Percentiles rank a stretch among this genome's conserved stretches.
Conservation (phyloP, 2,113 vertebrate genomes). For the Gymnarchus niloticus region DNA sequence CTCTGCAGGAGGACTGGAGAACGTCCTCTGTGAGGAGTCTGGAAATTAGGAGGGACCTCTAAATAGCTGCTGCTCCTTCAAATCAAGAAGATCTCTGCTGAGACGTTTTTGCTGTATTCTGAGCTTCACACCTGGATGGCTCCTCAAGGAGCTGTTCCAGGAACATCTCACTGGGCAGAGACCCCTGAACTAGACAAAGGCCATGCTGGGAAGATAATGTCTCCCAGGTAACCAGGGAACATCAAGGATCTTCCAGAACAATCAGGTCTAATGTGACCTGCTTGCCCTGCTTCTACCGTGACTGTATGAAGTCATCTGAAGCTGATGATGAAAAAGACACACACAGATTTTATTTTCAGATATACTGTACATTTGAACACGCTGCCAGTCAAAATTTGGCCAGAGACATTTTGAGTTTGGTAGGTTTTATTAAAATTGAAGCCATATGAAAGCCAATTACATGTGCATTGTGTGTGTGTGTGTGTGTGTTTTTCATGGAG, state of each 20-base stretch:
- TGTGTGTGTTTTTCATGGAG: too few relatives aligned
- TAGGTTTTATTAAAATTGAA: too few relatives aligned
- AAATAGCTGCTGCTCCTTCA: background rate
- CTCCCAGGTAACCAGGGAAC: background rate
- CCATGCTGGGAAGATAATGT: background rate
- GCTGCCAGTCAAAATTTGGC: too few relatives aligned
- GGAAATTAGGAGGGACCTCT: background rate
- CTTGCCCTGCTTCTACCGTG: background rate
- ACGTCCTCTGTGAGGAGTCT: background rate
- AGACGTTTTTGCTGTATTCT: background rate
- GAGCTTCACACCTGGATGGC: background rate
- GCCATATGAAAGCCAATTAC: too few relatives aligned
- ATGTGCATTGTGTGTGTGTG: too few relatives aligned
- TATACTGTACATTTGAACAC: too few relatives aligned
- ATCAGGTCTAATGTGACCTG: background rate
- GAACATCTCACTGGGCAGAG: background rate
- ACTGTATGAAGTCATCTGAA: background rate
- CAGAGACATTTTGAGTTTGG: too few relatives aligned
- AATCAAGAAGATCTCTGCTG: background rate
- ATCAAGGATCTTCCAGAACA: background rate
- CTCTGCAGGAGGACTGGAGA: background rate
- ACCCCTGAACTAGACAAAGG: background rate
- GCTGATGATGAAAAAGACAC: too few relatives aligned
- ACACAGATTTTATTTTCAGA: too few relatives aligned
- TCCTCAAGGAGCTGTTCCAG: background rate